These are phyloP conservation scores for Phylloscopus whistleri DNA, from an alignment of 2,113 vertebrate genomes.

Conservation along the genomic window DNA sequence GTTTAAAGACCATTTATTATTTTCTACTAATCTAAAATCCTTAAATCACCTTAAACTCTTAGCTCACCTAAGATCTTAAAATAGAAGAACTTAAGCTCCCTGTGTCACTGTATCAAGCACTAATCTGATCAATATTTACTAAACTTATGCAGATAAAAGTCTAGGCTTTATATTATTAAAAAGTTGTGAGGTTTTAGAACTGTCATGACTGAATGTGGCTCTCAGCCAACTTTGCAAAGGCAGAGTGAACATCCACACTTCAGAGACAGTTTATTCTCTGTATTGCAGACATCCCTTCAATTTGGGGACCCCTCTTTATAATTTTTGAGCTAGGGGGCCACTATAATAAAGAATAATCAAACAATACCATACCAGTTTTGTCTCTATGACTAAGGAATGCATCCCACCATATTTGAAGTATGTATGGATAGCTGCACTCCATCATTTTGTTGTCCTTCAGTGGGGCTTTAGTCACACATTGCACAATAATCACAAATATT, in stretches of 20 bases:
- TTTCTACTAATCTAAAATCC: slow-evolving; percentile 34
- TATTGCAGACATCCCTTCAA: neutral
- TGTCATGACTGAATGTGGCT: neutral
- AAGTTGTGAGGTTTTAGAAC: neutral
- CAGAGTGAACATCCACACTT: neutral
- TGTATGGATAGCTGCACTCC: neutral
- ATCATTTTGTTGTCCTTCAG: neutral
- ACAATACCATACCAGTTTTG: neutral
- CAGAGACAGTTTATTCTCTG: neutral
- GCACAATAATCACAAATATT: neutral
- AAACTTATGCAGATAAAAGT: slow-evolving; percentile 11
- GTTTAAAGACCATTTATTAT: slow-evolving; percentile 32
- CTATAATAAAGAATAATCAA: neutral
- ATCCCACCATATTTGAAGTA: neutral
- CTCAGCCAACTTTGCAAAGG: neutral
- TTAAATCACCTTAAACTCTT: slow-evolving; percentile 37
- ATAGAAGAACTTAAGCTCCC: neutral
- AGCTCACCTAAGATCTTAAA: slow-evolving; percentile 10
- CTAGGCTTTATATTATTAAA: neutral
- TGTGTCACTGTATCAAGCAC: neutral
- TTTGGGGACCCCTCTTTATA: neutral
- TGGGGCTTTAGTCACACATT: neutral
- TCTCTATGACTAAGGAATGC: neutral
- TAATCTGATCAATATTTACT: slow-evolving; percentile 27
- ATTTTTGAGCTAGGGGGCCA: neutral